phyloP scores from a whole-genome alignment of 2,797 vertebrate species.

The Leptoclinus maculatus region DNA sequence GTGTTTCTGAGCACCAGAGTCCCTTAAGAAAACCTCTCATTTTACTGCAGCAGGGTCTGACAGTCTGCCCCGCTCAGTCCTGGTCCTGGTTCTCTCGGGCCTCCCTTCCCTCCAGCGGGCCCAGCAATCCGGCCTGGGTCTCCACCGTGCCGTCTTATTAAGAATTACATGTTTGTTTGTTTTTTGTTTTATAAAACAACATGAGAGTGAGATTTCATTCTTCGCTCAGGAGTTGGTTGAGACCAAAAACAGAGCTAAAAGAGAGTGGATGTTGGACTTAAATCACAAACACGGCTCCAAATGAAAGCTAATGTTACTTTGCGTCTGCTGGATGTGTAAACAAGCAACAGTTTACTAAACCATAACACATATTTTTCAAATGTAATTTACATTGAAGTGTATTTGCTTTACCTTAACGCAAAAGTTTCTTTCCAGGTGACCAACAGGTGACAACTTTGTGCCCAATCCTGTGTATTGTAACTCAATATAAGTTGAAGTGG shows the following conservation, averaged over 20 bases:
- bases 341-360: neutral
- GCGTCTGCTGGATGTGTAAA: too few species aligned
- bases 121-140: too few species aligned
- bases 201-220: neutral
- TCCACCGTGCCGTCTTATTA: neutral
- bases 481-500: neutral
- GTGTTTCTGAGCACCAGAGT: neutral
- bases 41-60: too few species aligned
- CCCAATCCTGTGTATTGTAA: neutral
- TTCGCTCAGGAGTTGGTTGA: neutral
- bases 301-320: too few species aligned
- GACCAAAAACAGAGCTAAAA: neutral
- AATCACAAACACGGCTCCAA: too few species aligned
- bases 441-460: neutral
- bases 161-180: neutral
- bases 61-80: too few species aligned
- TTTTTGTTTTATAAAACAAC: too few species aligned
- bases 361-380: neutral
- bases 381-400: neutral
- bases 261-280: neutral
- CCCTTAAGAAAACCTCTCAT: too few species aligned
- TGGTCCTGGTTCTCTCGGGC: too few species aligned
- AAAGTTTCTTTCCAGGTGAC: neutral
- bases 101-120: too few species aligned
- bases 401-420: rapidly evolving